Percentiles rank a stretch among this genome's conserved stretches.
Conservation (phyloP, 2,888 invertebrate species). For the Platypus cylindrus region DNA sequence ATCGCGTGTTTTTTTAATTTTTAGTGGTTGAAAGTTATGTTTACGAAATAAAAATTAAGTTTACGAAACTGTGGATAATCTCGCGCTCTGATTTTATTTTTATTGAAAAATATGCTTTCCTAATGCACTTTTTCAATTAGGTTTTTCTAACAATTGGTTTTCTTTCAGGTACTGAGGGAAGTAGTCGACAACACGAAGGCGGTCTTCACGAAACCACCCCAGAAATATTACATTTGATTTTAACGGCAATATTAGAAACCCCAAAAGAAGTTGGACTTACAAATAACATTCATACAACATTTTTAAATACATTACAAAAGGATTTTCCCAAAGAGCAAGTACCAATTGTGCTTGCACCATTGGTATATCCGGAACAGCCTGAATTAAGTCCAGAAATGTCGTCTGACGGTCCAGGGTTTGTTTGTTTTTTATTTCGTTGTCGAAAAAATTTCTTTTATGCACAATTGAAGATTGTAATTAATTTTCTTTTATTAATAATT, state of each 20-base stretch:
- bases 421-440: too few relatives aligned
- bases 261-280: conserved; percentile 54
- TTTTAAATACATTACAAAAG: conserved; percentile 66
- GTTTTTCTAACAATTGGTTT: neutral
- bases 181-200: conserved; percentile 55
- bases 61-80: too few relatives aligned
- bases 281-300: conserved; percentile 62
- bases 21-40: too few relatives aligned
- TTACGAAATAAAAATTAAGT: too few relatives aligned
- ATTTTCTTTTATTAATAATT: too few relatives aligned
- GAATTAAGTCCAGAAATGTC: conserved; percentile 53
- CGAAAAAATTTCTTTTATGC: too few relatives aligned
- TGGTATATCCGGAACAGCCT: conserved; percentile 70
- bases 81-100: too few relatives aligned
- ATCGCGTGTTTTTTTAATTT: too few relatives aligned
- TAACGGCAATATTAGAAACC: conserved; percentile 48
- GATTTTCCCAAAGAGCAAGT: conserved; percentile 83
- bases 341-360: conserved; percentile 79
- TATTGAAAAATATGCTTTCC: too few relatives aligned
- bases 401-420: conserved; percentile 41
- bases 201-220: conserved; percentile 84
- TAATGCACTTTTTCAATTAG: too few relatives aligned
- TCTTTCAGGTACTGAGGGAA: conserved; percentile 46
- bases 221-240: conserved; percentile 75
- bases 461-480: too few relatives aligned